These are phyloP conservation scores for Psophia crepitans DNA, from an alignment of 2,113 vertebrate species.

Conservation along the genomic window DNA sequence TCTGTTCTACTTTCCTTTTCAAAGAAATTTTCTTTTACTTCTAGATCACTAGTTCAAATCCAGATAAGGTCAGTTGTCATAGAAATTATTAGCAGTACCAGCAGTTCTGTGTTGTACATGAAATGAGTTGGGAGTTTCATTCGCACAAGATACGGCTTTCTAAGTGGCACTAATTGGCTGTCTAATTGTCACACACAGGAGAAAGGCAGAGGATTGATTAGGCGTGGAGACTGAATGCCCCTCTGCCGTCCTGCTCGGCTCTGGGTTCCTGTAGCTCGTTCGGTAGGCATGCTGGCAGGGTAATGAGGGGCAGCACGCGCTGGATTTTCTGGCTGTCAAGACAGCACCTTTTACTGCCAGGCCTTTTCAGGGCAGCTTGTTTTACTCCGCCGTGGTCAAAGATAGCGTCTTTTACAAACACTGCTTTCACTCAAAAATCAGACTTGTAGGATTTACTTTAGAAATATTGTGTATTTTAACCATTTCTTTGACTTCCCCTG, in stretches of 20 bases:
- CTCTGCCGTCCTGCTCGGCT: not conserved
- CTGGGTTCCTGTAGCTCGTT: not conserved
- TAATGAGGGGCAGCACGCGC: constrained; percentile 34
- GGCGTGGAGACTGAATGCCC: constrained; percentile 50
- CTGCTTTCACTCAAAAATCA: not conserved
- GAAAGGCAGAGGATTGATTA: constrained; percentile 51
- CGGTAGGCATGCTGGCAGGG: constrained; percentile 23
- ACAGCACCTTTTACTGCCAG: constrained; percentile 27
- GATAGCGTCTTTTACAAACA: constrained; percentile 26
- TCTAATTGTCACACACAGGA: constrained; percentile 45
- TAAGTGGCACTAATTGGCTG: constrained; percentile 65
- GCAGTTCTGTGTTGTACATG: not conserved
- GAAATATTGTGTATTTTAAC: not conserved
- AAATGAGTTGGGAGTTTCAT: constrained; percentile 50
- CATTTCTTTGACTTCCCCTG: not conserved
- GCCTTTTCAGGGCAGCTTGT: constrained; percentile 4
- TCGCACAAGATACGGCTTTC: not conserved
- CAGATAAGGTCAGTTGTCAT: constrained; percentile 42
- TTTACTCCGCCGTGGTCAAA: constrained; percentile 53
- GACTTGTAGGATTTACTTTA: not conserved
- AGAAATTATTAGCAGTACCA: constrained; percentile 38
- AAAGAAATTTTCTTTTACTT: constrained; percentile 15
- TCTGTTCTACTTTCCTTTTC: not conserved
- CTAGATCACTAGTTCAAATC: constrained; percentile 16
- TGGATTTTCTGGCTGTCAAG: constrained; percentile 16